A percentile compares a stretch with the other conserved stretches of the same genome.
phyloP scores from a whole-genome alignment of 2,888 invertebrate species.

The Mythimna loreyi region DNA sequence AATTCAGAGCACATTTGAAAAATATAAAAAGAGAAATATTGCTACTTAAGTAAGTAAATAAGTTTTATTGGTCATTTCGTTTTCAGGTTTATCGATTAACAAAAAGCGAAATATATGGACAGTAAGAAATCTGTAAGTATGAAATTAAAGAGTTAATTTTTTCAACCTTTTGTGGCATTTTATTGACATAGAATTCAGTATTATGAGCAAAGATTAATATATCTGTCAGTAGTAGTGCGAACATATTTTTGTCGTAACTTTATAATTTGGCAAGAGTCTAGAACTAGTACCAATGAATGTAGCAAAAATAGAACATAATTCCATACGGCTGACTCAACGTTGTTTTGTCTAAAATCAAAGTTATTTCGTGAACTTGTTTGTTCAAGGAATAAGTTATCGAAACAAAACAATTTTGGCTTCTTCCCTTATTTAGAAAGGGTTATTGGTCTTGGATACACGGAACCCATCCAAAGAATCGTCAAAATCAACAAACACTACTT shows the following conservation, averaged over 20 bases:
- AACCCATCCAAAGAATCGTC: background rate
- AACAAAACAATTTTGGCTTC: background rate
- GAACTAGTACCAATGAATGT: conserved; percentile 80
- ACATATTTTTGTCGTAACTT: conserved; percentile 86
- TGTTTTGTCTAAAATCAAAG: conserved; percentile 63
- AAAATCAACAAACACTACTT: background rate
- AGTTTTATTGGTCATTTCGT: conserved; percentile 6
- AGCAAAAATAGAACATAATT: conserved; percentile 85
- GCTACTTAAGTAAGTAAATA: background rate
- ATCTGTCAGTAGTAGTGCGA: conserved; percentile 74
- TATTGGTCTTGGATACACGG: conserved; percentile 8
- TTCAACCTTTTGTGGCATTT: conserved; percentile 47
- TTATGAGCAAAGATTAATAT: conserved; percentile 61
- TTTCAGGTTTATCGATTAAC: conserved; percentile 1
- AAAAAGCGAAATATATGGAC: background rate
- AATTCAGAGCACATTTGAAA: background rate
- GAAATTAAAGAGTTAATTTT: conserved; percentile 14
- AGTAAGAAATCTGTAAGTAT: background rate
- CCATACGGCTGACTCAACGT: conserved; percentile 81
- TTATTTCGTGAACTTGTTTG: conserved; percentile 25
- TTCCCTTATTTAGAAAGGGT: background rate
- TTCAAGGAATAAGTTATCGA: conserved; percentile 8
- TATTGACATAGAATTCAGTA: conserved; percentile 59
- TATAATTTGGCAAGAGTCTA: conserved; percentile 87
- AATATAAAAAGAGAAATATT: background rate